Base-by-base conservation (phyloP, 1,140 invertebrate species). In the Glomeris maerens region DNA sequence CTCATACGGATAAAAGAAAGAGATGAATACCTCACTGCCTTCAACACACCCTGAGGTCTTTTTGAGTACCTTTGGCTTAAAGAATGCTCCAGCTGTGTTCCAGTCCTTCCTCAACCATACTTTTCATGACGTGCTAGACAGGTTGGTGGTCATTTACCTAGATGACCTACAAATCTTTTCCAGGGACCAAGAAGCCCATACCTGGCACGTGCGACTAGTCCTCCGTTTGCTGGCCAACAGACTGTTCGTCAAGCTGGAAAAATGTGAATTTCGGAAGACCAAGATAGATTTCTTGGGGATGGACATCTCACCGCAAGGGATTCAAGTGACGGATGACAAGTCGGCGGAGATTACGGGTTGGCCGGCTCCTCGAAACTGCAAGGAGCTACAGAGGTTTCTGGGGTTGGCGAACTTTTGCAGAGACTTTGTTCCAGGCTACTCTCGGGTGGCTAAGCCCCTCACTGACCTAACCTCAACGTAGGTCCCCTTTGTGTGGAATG, bases 401-500 rank as follows among this genome's bases (percentile, higher is more conserved):
- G 66, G 65, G 2, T 28, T 68, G 27, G 47, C 57, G 1, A 54
- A 56, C 7, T 69, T 67, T 47, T 70, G 64, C 49, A 47, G 67
- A 17, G 49, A 58, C 13, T 66, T 66, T 49, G 64, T 69, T 10
- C 21, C 49, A 38, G 47, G 55, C 31, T 61, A 56, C 42, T 49
- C 57, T 0, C 27, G 49, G 21, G 50, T 60, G 1, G 49, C 56
- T 2, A 40, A 50, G 13, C 55, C 57, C 1, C 21, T 61, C 14
- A 57, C 17, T 7, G 17, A 42, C n/a, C 27, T 57, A 22, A 44
- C 39, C n/a, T 13, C 10, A 17, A 36, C 10, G 17, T 10, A 36
- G 10, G 10, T 13, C 10, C 31, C 31, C 17, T 36, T 36, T 36
- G 17, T 36, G 17, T 36, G 31, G 31, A 17, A 36, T 36, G 31